phyloP scores from a whole-genome alignment of 2,797 vertebrate species.

The Stomatorhinus walkeri region DNA sequence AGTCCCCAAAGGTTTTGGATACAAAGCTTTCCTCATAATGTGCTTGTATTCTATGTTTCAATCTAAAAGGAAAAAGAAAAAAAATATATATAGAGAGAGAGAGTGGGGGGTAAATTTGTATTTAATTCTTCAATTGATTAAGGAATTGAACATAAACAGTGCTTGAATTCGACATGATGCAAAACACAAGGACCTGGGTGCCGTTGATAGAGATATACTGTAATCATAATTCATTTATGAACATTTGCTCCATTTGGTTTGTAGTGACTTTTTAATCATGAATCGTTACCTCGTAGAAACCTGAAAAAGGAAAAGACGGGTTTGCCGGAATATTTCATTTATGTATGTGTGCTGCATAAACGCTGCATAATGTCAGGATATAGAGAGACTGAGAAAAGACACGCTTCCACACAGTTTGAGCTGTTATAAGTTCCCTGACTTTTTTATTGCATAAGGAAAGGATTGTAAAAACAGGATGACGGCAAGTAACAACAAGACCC shows the following conservation, averaged over 20 bases:
- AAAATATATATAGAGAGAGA: too few species aligned
- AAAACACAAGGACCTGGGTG: neutral
- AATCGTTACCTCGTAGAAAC: neutral
- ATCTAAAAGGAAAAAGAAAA: too few species aligned
- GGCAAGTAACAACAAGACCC: slow-evolving; percentile 14
- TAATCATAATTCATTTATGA: neutral
- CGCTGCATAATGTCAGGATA: neutral
- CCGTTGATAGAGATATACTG: neutral
- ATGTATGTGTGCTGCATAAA: too few species aligned
- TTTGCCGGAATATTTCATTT: neutral
- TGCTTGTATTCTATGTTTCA: neutral
- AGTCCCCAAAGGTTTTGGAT: neutral
- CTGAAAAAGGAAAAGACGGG: neutral
- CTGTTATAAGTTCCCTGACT: neutral
- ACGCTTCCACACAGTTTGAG: neutral
- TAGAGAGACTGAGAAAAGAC: neutral
- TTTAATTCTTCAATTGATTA: neutral
- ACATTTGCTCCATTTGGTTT: neutral
- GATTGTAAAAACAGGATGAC: slow-evolving; percentile 16
- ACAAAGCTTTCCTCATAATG: neutral
- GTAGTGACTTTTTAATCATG: neutral
- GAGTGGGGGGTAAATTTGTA: neutral
- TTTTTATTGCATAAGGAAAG: slow-evolving; percentile 13
- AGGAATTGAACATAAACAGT: neutral
- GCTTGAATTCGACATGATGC: neutral